Conservation (phyloP, 1,140 invertebrate species). For the Condylostylus longicornis region DNA sequence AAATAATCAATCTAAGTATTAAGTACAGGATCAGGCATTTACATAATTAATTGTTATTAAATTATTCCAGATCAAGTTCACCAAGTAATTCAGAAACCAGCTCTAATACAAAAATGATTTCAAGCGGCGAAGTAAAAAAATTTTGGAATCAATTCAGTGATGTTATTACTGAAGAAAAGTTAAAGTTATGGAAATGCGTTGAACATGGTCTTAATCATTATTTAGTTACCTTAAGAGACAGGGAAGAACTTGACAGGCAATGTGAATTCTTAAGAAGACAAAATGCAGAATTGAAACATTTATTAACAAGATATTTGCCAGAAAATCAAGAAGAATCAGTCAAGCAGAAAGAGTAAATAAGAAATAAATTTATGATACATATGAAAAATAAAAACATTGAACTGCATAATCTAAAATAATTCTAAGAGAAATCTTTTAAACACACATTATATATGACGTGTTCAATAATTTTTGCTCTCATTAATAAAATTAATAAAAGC, state of each 20-base stretch:
- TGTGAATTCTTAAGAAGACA: slow-evolving; percentile 35
- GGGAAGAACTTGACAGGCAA: slow-evolving; percentile 35
- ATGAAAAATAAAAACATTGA: too few relatives aligned
- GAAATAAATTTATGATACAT: too few relatives aligned
- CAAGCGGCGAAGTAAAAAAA: neutral
- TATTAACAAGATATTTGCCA: slow-evolving; percentile 27
- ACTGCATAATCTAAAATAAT: too few relatives aligned
- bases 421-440: too few relatives aligned
- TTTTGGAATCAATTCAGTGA: slow-evolving; percentile 22
- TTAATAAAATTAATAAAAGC: too few relatives aligned
- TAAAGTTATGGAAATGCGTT: slow-evolving; percentile 38
- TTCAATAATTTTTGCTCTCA: too few relatives aligned
- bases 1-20: slow-evolving; percentile 13
- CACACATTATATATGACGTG: too few relatives aligned
- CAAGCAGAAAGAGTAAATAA: too few relatives aligned
- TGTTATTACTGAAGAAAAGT: slow-evolving; percentile 33
- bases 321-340: slow-evolving; percentile 6
- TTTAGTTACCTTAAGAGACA: slow-evolving; percentile 37
- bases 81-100: too few relatives aligned
- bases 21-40: too few relatives aligned
- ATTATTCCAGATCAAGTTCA: neutral
- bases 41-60: neutral
- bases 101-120: too few relatives aligned
- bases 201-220: slow-evolving; percentile 40
- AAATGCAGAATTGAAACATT: slow-evolving; percentile 37